These are phyloP conservation scores for Philotrypesis tridentata DNA, from an alignment of 1,140 invertebrate genomes.

Conservation along the genomic window DNA sequence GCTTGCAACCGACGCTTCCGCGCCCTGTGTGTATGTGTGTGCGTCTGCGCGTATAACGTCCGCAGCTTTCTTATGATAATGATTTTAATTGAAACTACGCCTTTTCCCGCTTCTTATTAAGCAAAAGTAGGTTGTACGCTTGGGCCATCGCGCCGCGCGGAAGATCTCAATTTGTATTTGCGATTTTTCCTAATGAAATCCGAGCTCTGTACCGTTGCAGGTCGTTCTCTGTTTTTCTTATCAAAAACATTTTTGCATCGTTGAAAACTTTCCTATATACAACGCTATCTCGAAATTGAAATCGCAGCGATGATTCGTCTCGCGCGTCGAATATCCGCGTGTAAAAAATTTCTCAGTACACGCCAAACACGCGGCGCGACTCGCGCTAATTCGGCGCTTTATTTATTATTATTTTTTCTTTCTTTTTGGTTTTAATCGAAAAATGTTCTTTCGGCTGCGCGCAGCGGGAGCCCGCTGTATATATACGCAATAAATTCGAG, in stretches of 20 bases:
- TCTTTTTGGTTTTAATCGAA: too few species aligned
- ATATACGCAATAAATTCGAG: neutral
- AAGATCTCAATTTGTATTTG: neutral
- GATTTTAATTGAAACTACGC: conserved; percentile 15
- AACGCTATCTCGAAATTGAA: too few species aligned
- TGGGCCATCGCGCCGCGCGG: neutral
- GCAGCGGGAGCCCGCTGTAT: neutral
- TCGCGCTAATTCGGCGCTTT: too few species aligned
- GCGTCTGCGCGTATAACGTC: neutral
- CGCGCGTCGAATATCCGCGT: too few species aligned
- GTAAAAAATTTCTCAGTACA: too few species aligned
- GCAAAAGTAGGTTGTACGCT: neutral
- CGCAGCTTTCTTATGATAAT: conserved; percentile 21
- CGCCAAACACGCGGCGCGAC: too few species aligned
- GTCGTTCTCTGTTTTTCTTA: too few species aligned
- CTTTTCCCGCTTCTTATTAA: neutral
- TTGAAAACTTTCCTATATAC: too few species aligned
- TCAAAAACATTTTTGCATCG: too few species aligned
- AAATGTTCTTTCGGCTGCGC: too few species aligned
- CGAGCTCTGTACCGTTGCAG: neutral
- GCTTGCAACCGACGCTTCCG: neutral
- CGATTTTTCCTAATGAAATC: neutral
- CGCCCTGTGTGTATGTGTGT: neutral
- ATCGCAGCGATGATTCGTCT: too few species aligned
- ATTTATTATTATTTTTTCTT: too few species aligned